Percentiles rank a stretch among this genome's conserved stretches.
These are phyloP conservation scores for Sebastiscus albofasciatus DNA, from an alignment of 2,797 vertebrate species.

Conservation along the genomic window DNA sequence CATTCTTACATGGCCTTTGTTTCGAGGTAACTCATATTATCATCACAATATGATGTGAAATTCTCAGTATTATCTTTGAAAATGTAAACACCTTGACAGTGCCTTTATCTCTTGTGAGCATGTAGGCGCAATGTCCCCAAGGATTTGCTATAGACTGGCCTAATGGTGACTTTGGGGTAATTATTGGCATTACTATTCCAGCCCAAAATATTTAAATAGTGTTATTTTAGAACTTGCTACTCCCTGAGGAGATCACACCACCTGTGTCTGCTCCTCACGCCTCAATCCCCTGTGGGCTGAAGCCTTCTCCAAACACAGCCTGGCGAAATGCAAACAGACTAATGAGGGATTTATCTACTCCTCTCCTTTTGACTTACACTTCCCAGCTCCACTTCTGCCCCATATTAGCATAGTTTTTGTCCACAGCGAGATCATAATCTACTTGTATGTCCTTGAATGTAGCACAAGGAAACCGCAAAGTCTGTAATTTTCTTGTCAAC, in stretches of 20 bases:
- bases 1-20: neutral
- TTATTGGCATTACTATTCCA: conserved; percentile 49
- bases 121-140: conserved; percentile 14
- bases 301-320: conserved; percentile 72
- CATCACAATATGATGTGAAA: conserved; percentile 10
- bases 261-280: conserved; percentile 54
- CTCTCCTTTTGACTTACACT: conserved; percentile 54
- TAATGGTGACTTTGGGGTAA: conserved; percentile 53
- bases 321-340: conserved; percentile 70
- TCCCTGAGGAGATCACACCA: conserved; percentile 64
- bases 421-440: conserved; percentile 72
- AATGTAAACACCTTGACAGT: neutral
- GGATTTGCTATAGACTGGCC: conserved; percentile 26
- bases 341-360: conserved; percentile 76
- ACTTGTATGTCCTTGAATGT: conserved; percentile 74
- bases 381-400: conserved; percentile 56
- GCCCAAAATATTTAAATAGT: conserved; percentile 61
- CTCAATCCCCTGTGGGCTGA: conserved; percentile 58
- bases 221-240: conserved; percentile 47
- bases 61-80: conserved; percentile 5
- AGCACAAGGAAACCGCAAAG: conserved; percentile 57
- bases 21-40: neutral
- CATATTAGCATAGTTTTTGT: conserved; percentile 73
- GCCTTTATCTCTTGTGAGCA: conserved; percentile 21
- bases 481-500: conserved; percentile 56